A percentile compares a stretch with the other conserved stretches of the same genome.
phyloP scores from a whole-genome alignment of 2,888 invertebrate genomes.

The Amblyjoppa fuscipennis region DNA sequence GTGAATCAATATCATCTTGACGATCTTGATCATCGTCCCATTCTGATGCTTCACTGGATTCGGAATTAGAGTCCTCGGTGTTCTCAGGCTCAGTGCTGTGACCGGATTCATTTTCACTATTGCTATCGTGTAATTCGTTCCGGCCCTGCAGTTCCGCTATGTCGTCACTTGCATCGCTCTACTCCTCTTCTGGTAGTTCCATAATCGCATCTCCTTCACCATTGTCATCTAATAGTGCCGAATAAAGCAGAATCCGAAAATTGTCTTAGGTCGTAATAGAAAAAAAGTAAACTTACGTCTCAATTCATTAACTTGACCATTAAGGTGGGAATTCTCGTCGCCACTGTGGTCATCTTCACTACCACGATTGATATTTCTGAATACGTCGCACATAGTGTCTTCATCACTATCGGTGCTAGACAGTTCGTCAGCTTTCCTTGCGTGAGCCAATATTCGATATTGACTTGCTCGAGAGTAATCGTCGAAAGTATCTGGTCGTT shows the following conservation, averaged over 20 bases:
- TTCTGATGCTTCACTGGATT: conserved; percentile 27
- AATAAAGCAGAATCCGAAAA: too few species aligned
- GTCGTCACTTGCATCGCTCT: neutral
- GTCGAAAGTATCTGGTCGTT: neutral
- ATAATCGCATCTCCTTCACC: neutral
- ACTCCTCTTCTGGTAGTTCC: neutral
- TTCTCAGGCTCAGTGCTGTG: neutral
- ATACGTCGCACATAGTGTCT: neutral
- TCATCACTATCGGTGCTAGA: neutral
- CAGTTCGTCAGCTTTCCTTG: neutral
- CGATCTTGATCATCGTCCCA: conserved; percentile 25
- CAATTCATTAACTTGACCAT: neutral
- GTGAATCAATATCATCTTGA: conserved; percentile 35
- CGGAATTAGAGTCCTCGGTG: conserved; percentile 3
- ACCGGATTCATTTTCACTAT: conserved; percentile 8
- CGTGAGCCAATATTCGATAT: neutral
- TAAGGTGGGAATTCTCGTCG: neutral
- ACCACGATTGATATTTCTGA: neutral
- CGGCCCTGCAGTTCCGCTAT: neutral
- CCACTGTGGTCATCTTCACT: neutral
- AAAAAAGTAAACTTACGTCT: neutral
- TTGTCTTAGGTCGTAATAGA: too few species aligned
- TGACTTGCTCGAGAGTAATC: neutral
- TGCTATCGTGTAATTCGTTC: neutral
- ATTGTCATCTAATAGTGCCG: neutral